These are phyloP conservation scores for Melanaphis sacchari DNA, from an alignment of 1,140 invertebrate genomes.

Conservation along the genomic window DNA sequence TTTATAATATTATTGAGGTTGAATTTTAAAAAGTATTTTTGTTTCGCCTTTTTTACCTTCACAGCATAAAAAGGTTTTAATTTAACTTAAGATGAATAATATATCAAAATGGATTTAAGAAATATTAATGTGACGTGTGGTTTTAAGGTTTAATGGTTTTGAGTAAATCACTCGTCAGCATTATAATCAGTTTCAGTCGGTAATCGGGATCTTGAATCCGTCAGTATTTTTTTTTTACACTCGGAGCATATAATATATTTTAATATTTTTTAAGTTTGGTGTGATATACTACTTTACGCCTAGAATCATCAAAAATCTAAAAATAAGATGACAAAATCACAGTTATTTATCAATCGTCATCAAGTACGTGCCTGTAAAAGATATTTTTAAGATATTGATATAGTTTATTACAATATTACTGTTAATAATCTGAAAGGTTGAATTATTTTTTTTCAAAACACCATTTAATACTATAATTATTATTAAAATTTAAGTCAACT, in stretches of 20 bases:
- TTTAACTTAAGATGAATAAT: not conserved
- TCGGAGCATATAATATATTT: not conserved
- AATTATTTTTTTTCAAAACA: too few relatives aligned
- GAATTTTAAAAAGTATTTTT: not conserved
- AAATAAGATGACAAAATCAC: not conserved
- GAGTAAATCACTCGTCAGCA: not conserved
- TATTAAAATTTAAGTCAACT: too few relatives aligned
- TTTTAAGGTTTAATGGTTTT: not conserved
- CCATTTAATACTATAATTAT: too few relatives aligned
- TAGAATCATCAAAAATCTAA: not conserved
- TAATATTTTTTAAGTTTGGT: not conserved
- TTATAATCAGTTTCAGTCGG: not conserved
- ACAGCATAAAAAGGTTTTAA: not conserved
- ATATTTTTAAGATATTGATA: not conserved
- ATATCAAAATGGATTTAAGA: not conserved
- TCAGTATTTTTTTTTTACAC: not conserved
- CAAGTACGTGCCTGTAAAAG: not conserved
- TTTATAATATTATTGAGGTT: not conserved
- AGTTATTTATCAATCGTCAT: not conserved
- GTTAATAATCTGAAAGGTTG: too few relatives aligned
- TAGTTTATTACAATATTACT: not conserved
- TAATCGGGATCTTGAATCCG: not conserved
- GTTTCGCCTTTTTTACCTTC: not conserved
- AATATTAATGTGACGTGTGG: not conserved
- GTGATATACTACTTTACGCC: not conserved